Base-by-base conservation (phyloP, 92 coral and sea anemone species). In the Porites evermanni region DNA sequence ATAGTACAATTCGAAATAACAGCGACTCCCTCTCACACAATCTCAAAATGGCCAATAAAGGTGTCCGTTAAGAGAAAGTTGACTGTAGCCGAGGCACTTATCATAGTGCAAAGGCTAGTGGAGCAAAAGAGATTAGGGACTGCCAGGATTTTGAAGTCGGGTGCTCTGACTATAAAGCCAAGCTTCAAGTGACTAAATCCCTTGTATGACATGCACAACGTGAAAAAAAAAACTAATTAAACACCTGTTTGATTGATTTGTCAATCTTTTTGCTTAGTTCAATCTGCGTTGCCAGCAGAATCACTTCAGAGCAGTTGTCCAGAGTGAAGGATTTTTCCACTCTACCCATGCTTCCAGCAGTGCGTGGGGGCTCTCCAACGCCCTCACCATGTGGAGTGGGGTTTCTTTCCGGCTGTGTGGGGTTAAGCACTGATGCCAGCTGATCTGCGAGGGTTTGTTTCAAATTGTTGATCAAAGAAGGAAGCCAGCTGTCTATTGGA, bases 401-500 rank as follows among this genome's bases (percentile, higher is more conserved):
- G 13, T 29, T 64, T 53, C 81, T 26, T 24, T 77, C 87, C 0
- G 87, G 66, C 2, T 78, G 79, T 6, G 83, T 58, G 44, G 92
- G 79, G 82, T 63, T 77, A 18, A 97, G 51, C 44, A 90, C 78
- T 7, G 85, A 66, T 50, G 88, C 21, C 44, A 97, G 93, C 78
- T 97, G 98, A 52, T 93, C 97, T n/a, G 59, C 12, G 80, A 97
- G 89, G 13, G 95, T 96, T 76, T 89, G 94, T 53, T 84, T 94
- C 21, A 97, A 54, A 13, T 92, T 76, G 19, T 69, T 92, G 61
- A 95, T 84, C 9, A 97, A 81, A 47, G 87, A 65, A 38, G 81
- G 84, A 8, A 97, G 90, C 99, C 99, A 97, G 68, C 88, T 94
- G 75, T 97, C 99, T 61, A 95, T 89, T 61, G 99, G 91, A 63